phyloP scores from a whole-genome alignment of 2,797 vertebrate genomes.

The Myotis vivesi region DNA sequence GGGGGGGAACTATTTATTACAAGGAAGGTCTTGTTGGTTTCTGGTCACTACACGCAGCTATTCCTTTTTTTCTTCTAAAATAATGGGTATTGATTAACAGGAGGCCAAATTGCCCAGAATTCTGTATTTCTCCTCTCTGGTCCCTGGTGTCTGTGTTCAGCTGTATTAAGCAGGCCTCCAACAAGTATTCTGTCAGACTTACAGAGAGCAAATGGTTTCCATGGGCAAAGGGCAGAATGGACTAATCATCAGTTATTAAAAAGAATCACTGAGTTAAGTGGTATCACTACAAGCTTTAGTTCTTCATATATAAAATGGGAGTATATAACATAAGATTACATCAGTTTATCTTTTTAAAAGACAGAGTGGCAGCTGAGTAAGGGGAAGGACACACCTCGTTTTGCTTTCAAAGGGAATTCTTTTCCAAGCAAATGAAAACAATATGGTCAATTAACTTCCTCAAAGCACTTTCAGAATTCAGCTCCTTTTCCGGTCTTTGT shows the following conservation, averaged over 20 bases:
- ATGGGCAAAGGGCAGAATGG: not conserved
- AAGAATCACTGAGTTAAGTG: not conserved
- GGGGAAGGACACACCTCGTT: slow-evolving; percentile 28
- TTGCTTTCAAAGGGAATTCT: slow-evolving; percentile 61
- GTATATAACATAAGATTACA: not conserved
- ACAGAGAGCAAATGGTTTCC: not conserved
- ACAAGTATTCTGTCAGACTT: not conserved
- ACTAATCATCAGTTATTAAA: not conserved
- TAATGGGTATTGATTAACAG: not conserved
- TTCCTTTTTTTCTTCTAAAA: not conserved
- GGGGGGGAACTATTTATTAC: not conserved
- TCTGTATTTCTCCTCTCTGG: not conserved
- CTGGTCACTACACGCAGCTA: not conserved
- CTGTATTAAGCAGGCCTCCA: not conserved
- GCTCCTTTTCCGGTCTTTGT: slow-evolving; percentile 52
- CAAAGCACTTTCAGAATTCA: slow-evolving; percentile 28
- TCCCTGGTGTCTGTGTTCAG: not conserved
- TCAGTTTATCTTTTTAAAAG: not conserved
- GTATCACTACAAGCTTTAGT: not conserved
- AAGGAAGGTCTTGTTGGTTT: not conserved
- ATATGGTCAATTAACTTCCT: slow-evolving; percentile 51
- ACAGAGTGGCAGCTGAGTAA: not conserved
- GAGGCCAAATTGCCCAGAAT: not conserved
- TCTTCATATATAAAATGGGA: not conserved
- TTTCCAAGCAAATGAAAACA: slow-evolving; percentile 60